A percentile compares a stretch with the other conserved stretches of the same genome.
phyloP scores from a whole-genome alignment of 2,888 invertebrate species.

The Liodrosophila aerea region DNA sequence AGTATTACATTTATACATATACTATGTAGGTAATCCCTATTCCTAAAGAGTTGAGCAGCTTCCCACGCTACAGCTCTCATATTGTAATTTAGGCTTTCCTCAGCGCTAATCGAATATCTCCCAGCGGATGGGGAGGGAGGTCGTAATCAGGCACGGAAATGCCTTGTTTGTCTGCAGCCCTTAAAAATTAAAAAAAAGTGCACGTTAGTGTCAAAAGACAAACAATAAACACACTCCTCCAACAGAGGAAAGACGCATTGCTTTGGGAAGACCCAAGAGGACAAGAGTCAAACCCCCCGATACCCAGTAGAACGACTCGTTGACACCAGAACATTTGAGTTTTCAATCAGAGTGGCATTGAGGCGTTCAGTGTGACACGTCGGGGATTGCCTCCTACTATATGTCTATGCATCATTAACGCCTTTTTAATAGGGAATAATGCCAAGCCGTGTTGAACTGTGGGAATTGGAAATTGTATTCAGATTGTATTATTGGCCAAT shows the following conservation, averaged over 20 bases:
- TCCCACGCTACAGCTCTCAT: constrained; percentile 71
- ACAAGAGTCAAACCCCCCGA: not conserved
- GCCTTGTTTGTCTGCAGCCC: constrained; percentile 67
- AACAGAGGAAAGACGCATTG: constrained; percentile 4
- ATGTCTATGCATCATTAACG: constrained; percentile 60
- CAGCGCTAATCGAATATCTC: constrained; percentile 22
- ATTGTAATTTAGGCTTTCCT: constrained; percentile 56
- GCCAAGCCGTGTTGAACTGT: constrained; percentile 10
- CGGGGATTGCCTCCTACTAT: constrained; percentile 20
- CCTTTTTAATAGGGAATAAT: constrained; percentile 47
- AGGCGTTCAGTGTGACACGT: constrained; percentile 74
- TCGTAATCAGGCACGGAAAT: constrained; percentile 70
- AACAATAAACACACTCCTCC: constrained; percentile 46
- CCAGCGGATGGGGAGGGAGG: constrained; percentile 37
- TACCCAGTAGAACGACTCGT: constrained; percentile 5
- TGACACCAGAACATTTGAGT: constrained; percentile 59
- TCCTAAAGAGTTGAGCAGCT: not conserved
- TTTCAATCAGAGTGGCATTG: constrained; percentile 77
- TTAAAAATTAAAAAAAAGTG: constrained; percentile 50
- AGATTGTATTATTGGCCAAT: constrained; percentile 21
- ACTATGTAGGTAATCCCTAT: no score
- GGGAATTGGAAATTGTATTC: constrained; percentile 17
- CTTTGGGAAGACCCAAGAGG: constrained; percentile 3
- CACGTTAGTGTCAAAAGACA: constrained; percentile 44
- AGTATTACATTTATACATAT: no score